Percentiles rank a stretch among this genome's conserved stretches.
These are phyloP conservation scores for Zeus faber DNA, from an alignment of 2,113 vertebrate species.

Conservation along the genomic window DNA sequence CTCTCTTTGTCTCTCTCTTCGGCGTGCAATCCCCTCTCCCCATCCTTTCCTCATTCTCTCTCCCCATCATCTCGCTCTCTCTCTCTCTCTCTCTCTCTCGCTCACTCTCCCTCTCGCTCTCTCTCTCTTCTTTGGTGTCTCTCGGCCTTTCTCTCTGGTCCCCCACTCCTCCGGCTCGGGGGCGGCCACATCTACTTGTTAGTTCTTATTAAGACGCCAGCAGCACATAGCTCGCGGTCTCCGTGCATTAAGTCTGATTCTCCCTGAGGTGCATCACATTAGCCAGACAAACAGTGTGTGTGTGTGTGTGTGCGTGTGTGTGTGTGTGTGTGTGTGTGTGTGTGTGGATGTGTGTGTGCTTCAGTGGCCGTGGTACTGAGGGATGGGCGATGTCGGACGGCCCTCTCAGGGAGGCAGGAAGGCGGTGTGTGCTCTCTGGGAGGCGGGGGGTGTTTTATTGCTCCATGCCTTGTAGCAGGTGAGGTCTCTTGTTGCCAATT, in stretches of 20 bases:
- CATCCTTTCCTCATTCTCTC: conserved; percentile 27
- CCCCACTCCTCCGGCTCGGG: neutral
- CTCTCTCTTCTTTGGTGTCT: neutral
- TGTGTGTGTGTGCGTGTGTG: neutral
- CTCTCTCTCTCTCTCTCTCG: neutral
- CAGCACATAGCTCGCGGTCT: too few relatives aligned
- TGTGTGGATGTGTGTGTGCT: conserved; percentile 13
- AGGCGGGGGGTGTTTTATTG: conserved; percentile 54
- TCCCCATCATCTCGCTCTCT: neutral
- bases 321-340: conserved; percentile 13
- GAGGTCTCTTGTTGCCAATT: conserved; percentile 73
- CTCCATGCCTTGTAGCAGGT: conserved; percentile 65
- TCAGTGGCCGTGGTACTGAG: conserved; percentile 7
- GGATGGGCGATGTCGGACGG: neutral
- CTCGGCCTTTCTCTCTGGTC: neutral
- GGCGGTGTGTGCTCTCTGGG: conserved; percentile 17
- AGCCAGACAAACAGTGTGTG: neutral
- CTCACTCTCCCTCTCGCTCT: neutral
- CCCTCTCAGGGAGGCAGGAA: too few relatives aligned
- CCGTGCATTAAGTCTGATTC: too few relatives aligned
- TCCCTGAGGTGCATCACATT: too few relatives aligned
- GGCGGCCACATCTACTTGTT: too few relatives aligned
- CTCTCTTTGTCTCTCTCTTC: conserved; percentile 41
- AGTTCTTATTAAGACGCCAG: too few relatives aligned
- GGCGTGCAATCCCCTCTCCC: neutral